Conservation (phyloP, 2,797 vertebrate species). For the Hoplostethus atlanticus region DNA sequence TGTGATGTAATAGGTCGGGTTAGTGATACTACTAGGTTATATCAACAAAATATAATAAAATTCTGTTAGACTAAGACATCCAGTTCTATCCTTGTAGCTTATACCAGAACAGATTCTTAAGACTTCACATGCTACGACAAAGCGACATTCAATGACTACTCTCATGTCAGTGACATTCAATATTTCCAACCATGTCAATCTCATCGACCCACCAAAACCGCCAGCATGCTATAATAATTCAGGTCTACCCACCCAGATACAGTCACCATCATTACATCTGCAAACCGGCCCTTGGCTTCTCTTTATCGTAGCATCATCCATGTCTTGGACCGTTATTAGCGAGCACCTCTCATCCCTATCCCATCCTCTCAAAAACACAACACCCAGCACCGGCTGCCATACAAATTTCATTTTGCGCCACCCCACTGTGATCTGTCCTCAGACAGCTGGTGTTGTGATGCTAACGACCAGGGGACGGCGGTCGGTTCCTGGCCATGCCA, state of each 20-base stretch:
- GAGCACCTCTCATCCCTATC: conserved; percentile 31
- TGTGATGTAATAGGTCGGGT: neutral
- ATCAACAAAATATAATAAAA: neutral
- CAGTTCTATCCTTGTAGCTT: neutral
- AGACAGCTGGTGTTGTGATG: conserved; percentile 78
- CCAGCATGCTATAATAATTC: neutral
- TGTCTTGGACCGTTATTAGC: conserved; percentile 33
- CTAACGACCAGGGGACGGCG: conserved; percentile 58
- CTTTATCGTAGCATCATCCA: conserved; percentile 37
- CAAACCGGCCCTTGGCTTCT: conserved; percentile 33
- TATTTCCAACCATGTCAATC: neutral
- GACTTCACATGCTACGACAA: conserved; percentile 3
- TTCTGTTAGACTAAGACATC: neutral
- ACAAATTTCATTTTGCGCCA: conserved; percentile 65
- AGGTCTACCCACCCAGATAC: conserved; percentile 59
- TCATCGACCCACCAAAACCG: neutral
- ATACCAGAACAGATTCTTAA: neutral
- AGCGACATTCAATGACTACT: neutral
- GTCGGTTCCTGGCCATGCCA: conserved; percentile 64
- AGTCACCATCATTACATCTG: conserved; percentile 42
- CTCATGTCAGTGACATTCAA: neutral
- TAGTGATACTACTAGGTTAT: neutral
- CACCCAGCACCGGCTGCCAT: conserved; percentile 35
- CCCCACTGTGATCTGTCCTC: conserved; percentile 64
- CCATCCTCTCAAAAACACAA: conserved; percentile 30